Conservation (phyloP, 2,888 invertebrate species). For the Eilema griseolum region DNA sequence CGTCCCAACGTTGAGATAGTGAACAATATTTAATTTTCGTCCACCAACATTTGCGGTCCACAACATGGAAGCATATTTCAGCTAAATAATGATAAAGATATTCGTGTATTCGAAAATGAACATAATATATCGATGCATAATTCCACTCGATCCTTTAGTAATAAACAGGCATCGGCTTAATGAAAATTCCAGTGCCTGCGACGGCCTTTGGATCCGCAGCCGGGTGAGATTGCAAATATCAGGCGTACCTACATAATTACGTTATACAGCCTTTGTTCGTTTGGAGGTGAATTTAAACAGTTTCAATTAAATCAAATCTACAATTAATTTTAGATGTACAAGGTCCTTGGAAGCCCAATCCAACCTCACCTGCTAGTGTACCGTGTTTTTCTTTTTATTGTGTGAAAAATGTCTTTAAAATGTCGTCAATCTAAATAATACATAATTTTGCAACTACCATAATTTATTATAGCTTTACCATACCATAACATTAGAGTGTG, state of each 20-base stretch:
- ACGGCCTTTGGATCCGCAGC: not conserved
- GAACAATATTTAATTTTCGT: no score
- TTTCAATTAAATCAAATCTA: not conserved
- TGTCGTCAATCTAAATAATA: no score
- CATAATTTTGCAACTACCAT: no score
- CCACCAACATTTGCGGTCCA: not conserved
- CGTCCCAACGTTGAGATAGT: no score
- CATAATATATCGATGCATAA: not conserved
- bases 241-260: conserved; percentile 5
- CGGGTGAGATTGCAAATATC: conserved; percentile 5
- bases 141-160: not conserved
- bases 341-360: no score
- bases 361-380: no score
- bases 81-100: not conserved
- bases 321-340: not conserved
- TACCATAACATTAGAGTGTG: no score
- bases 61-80: not conserved
- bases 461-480: no score
- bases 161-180: conserved; percentile 12
- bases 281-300: not conserved
- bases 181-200: conserved; percentile 7
- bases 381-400: no score
- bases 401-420: no score
- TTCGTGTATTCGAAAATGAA: not conserved
- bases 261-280: not conserved